Percentiles rank a stretch among this genome's conserved stretches.
These are phyloP conservation scores for Poecilia picta DNA, from an alignment of 2,797 vertebrate genomes.

Conservation along the genomic window DNA sequence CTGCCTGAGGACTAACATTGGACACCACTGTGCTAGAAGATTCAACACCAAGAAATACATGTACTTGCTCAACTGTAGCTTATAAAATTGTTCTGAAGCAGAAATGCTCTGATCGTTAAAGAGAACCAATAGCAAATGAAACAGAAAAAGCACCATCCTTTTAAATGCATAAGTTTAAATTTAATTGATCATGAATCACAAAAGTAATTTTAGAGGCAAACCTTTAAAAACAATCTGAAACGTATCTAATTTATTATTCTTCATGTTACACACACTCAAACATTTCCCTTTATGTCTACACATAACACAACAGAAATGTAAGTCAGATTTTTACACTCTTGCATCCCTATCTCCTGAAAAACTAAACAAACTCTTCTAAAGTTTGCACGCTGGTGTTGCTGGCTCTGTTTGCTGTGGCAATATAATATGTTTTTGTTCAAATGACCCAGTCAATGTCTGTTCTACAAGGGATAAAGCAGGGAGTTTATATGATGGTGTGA, in stretches of 20 bases:
- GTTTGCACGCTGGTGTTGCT: neutral
- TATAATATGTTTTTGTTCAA: conserved; percentile 62
- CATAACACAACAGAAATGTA: neutral
- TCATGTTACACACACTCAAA: neutral
- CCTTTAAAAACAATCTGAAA: neutral
- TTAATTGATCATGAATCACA: neutral
- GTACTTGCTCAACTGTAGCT: neutral
- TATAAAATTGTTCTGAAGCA: neutral
- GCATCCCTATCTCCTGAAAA: conserved; percentile 10
- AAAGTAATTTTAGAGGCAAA: neutral
- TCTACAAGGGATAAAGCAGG: neutral
- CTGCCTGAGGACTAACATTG: neutral
- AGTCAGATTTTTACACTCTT: neutral
- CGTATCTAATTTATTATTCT: neutral
- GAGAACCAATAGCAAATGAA: neutral
- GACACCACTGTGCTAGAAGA: neutral
- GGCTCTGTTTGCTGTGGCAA: conserved; percentile 71
- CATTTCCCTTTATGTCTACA: neutral
- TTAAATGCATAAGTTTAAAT: neutral
- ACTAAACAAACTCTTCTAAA: conserved; percentile 28
- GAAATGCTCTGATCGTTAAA: neutral
- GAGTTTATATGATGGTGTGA: neutral
- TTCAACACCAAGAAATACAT: neutral
- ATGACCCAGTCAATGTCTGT: neutral
- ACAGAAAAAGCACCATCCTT: neutral